phyloP scores from a whole-genome alignment of 92 coral and sea anemone genomes.

The Anthopleura xanthogrammica region DNA sequence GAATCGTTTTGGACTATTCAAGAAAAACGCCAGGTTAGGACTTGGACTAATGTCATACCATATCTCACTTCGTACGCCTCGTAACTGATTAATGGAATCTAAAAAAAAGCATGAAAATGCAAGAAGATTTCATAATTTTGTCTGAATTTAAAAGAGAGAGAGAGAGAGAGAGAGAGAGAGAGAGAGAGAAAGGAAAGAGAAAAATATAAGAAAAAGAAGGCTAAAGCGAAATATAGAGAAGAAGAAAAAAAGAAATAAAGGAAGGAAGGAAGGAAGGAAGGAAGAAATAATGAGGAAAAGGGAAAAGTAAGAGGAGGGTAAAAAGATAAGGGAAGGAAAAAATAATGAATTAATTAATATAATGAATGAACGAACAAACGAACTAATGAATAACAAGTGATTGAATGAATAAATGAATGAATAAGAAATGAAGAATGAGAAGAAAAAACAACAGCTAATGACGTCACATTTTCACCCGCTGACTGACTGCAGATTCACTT shows the following conservation, averaged over 20 bases:
- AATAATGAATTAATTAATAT: too few relatives aligned
- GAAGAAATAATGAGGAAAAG: not conserved
- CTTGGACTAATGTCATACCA: constrained; percentile 22
- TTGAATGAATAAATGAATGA: too few relatives aligned
- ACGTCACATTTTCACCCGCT: not conserved
- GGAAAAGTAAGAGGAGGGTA: too few relatives aligned
- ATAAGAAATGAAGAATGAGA: not conserved
- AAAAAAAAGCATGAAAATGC: not conserved
- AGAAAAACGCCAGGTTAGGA: constrained; percentile 13
- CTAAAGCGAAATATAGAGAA: too few relatives aligned
- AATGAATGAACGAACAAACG: too few relatives aligned
- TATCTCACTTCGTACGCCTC: constrained; percentile 37
- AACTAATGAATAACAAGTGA: too few relatives aligned
- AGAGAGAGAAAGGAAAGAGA: too few relatives aligned
- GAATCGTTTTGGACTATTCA: constrained; percentile 13
- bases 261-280: not conserved
- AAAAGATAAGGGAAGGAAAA: too few relatives aligned
- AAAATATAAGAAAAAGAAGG: too few relatives aligned
- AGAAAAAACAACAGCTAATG: not conserved
- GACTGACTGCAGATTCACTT: not conserved
- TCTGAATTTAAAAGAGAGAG: not conserved
- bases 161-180: not conserved
- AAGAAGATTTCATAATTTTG: not conserved
- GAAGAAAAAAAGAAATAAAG: too few relatives aligned
- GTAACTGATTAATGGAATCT: constrained; percentile 21